Base-by-base conservation (phyloP, 2,888 invertebrate species). In the Caenorhabditis sp. region DNA sequence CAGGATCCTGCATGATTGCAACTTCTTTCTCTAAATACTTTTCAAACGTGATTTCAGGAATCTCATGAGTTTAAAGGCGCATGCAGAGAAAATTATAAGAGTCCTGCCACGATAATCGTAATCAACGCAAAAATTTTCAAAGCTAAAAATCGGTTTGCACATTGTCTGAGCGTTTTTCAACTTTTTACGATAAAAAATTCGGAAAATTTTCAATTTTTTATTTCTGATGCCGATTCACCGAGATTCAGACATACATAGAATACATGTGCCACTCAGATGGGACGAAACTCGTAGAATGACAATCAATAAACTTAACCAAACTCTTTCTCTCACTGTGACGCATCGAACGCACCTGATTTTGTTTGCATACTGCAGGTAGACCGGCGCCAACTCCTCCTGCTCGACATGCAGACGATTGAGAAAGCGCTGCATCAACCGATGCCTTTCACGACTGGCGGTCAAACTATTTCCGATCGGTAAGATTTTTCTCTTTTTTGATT, bases 361-460 rank as follows among this genome's bases (percentile, higher is more conserved):
- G 63, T 75, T 74, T 81, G 75, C 69, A 77, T 77, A 66, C 73
- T 82, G 74, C 73, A 82, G 82, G 82, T 82, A 77, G 44, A 68
- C 72, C 75, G 72, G 70, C 59, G 82, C 73, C 66, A 47, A 61
- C 75, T 35, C 66, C 54, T 49, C 54, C 38, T 69, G 61, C 77
- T 44, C 69, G 68, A 79, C 68, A 91, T 91, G 91, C 91, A 91
- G 85, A 91, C 90, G 47, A 86, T 91, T 51, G 91, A 91, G 82
- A 91, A 91, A 84, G 89, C 89, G 41, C 86, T 90, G 69, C 90
- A 90, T 83, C 86, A 88, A 77, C 90, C 91, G 81, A 90, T 92
- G 92, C 92, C 92, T 28, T 92, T 92, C 83, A 92, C 92, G 22
- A 90, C 91, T 35, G 92, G 92, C 69, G 92, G 92, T 7, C 92